phyloP scores from a whole-genome alignment of 2,888 invertebrate genomes.

The Microplitis deprimator region DNA sequence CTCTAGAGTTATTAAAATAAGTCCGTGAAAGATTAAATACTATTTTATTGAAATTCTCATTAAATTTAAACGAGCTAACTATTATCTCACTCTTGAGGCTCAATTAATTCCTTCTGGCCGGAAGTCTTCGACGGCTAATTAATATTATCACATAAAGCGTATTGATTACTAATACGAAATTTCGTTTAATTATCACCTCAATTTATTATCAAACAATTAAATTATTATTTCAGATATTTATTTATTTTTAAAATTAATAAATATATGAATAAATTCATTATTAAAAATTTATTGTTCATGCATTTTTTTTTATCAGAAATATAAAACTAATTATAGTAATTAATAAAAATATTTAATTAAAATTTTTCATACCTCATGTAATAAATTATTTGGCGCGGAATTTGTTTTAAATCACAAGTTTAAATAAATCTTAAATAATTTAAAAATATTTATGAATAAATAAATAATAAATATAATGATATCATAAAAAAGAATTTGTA shows the following conservation, averaged over 20 bases:
- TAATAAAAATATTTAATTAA: too few relatives aligned
- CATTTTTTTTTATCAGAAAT: too few relatives aligned
- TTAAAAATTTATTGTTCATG: too few relatives aligned
- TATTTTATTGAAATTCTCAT: conserved; percentile 11
- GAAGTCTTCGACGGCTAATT: conserved; percentile 10
- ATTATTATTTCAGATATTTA: not conserved
- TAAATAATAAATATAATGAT: not conserved
- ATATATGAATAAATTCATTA: too few relatives aligned
- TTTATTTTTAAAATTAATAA: too few relatives aligned
- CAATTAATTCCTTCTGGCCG: conserved; percentile 1
- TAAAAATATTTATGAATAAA: not conserved
- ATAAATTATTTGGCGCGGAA: conserved; percentile 1
- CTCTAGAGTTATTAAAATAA: not conserved
- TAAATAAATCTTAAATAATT: not conserved
- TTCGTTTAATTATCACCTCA: not conserved
- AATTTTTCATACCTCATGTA: not conserved
- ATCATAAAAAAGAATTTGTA: not conserved
- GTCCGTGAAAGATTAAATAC: not conserved
- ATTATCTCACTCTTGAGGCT: conserved; percentile 19
- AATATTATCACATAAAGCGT: not conserved
- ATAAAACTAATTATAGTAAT: too few relatives aligned
- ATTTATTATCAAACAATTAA: not conserved
- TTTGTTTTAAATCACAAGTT: not conserved
- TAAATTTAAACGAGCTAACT: conserved; percentile 12
- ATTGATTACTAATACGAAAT: not conserved